Evolutionary conservation across 2,888 invertebrate genomes (phyloP), one percentile per base, ranked within the genome.

Genomic region (Drosophila merina): DNA sequence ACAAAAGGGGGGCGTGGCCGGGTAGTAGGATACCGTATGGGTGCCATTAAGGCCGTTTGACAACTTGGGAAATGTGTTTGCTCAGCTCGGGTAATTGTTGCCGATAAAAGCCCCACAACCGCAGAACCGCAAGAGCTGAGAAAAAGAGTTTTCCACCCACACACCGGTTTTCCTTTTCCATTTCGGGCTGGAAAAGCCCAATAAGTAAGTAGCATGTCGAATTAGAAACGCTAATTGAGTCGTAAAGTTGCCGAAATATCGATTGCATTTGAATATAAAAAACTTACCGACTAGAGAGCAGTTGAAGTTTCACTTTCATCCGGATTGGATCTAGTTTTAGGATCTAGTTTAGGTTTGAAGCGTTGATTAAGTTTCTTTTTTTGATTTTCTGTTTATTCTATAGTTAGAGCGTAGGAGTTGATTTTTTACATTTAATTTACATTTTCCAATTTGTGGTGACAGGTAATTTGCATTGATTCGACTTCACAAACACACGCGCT

Each of bases 211-310:
- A 79, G 79, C 84, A 75, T 81, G 77, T 84, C 75, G 51, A 75
- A 81, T 79, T 79, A 72, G 45, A 60, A 54, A 67, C 63, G 71
- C 77, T 84, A 84, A 81, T 81, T 81, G 77, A 77, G 59, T 79
- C 67, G 62, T 77, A 82, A 77, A 74, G 50, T 44, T 59, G 59
- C 42, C 36, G 7, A 49, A 50, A 26, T 49, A 82, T 82, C 79
- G 78, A 83, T 82, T 79, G 63, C 56, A 83, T 85, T 85, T 79
- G 63, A 79, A 85, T 82, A 56, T 49, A 45, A 26, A 7, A 1
- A 12, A 64, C 63, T 64, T 28, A 64, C 63, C 63, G 63, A 64
- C 63, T 62, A 45, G 52, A 45, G 45, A 47, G 33, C 20, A 33
- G 45, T 31, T 47, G 45, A 30, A n/a, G 31, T 45, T 38, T 62